Percentiles rank a stretch among this genome's conserved stretches.
Conservation (phyloP, 2,797 vertebrate genomes). For the Poecile montanus region DNA sequence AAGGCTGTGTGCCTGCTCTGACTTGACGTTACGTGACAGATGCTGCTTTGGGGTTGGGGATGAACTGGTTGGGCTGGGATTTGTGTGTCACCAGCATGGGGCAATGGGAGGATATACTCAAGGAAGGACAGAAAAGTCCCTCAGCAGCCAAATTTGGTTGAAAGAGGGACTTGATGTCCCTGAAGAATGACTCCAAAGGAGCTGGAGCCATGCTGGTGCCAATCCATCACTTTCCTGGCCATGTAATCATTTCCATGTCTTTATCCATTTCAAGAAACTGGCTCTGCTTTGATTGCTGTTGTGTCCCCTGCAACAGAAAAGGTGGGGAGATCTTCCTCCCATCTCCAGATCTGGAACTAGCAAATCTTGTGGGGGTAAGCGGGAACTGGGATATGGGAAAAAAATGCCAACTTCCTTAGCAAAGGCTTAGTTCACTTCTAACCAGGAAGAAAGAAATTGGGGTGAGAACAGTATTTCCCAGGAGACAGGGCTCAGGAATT, state of each 20-base stretch:
- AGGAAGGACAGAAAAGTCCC: background rate
- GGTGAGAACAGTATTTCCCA: conserved; percentile 1
- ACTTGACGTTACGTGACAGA: conserved; percentile 19
- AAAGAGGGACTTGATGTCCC: background rate
- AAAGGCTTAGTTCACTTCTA: background rate
- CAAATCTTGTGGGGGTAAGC: background rate
- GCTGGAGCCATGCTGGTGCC: background rate
- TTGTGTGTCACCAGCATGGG: background rate
- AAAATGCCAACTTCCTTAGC: background rate
- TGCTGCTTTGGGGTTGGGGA: conserved; percentile 64
- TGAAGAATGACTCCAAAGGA: background rate
- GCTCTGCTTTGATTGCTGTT: background rate
- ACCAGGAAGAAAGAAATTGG: background rate
- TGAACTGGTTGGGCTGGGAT: conserved; percentile 10
- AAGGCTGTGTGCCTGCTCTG: background rate
- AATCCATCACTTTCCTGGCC: background rate
- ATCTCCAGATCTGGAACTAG: conserved; percentile 7
- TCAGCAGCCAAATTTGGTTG: background rate
- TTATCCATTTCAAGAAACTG: conserved; percentile 67
- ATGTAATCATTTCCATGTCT: conserved; percentile 47
- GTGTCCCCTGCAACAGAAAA: background rate
- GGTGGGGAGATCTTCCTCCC: background rate
- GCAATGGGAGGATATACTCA: background rate
- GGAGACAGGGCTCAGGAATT: background rate
- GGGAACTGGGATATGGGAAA: background rate